A percentile compares a stretch with the other conserved stretches of the same genome.
Conservation (phyloP, 2,888 invertebrate species). For the Drosophila dives region DNA sequence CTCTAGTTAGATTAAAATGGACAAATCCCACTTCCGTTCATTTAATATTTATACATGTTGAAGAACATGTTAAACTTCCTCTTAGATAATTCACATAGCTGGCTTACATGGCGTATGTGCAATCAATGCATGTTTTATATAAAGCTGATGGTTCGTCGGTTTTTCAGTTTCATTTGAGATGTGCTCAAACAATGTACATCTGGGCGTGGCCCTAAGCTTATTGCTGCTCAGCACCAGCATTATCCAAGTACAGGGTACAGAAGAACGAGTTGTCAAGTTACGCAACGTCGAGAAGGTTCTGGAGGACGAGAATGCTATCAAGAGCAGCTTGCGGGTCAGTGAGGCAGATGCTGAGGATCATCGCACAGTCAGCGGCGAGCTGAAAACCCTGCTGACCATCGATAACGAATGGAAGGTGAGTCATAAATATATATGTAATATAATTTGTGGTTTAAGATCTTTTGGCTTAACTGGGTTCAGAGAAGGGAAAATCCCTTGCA, state of each 20-base stretch:
- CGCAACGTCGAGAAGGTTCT: conserved; percentile 35
- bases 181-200: neutral
- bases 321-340: conserved; percentile 54
- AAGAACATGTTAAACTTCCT: conserved; percentile 41
- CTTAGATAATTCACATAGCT: conserved; percentile 11
- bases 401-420: conserved; percentile 78
- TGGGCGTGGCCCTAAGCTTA: conserved; percentile 8
- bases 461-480: neutral
- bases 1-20: neutral
- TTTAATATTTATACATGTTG: neutral
- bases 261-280: conserved; percentile 24
- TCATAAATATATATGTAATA: neutral
- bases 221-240: conserved; percentile 9
- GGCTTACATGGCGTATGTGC: conserved; percentile 33
- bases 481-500: neutral
- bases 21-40: neutral
- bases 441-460: neutral
- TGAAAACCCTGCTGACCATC: conserved; percentile 60
- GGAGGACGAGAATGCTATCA: conserved; percentile 46
- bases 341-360: conserved; percentile 51
- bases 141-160: neutral
- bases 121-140: conserved; percentile 16
- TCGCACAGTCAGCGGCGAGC: conserved; percentile 59
- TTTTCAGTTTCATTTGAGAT: conserved; percentile 19
- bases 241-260: neutral